Evolutionary conservation across 2,888 invertebrate genomes (phyloP), one percentile per base, ranked within the genome.

Genomic region (Andricus curvator): DNA sequence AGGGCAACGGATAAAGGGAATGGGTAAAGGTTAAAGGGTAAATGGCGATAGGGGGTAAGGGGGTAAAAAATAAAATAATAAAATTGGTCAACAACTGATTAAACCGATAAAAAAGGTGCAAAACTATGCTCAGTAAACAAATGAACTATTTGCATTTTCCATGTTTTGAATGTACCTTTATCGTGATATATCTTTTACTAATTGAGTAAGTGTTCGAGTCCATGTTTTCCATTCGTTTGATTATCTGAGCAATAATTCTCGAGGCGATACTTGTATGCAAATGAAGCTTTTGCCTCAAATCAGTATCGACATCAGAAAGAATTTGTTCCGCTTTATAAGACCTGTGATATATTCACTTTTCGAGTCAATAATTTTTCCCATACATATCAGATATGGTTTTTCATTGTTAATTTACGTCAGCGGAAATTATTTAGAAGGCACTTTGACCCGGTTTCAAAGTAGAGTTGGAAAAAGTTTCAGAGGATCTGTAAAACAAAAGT

Each of bases 181-280:
- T 60, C 56, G 0, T n/a, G n/a, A 56, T 37, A 51, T 74, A 56
- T 74, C 74, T 74, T 74, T 74, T 74, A 74, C 74, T 74, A 74
- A 74, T 74, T 74, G 74, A 74, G 33, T 56, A 15, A 74, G 74
- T 74, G 56, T 37, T 74, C 56, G 56, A 74, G 74, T 74, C 51
- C 74, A 74, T 74, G 74, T 74, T 74, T 56, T 37, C 56, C 74
- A 74, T 74, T 74, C 74, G n/a, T 74, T 74, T 74, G 56, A 74
- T 74, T 74, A 74, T 74, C 74, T 74, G 56, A 37, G 74, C 74
- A 74, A 74, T 74, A 74, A 74, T 74, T 74, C 74, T 74, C n/a
- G 37, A 56, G 74, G 74, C 74, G 56, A 74, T 56, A 56, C 74
- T 74, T 74, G 74, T 74, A 74, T 74, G 74, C 74, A 74, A 74